phyloP scores from a whole-genome alignment of 2,888 invertebrate species.

The Meteorus cinctellus region DNA sequence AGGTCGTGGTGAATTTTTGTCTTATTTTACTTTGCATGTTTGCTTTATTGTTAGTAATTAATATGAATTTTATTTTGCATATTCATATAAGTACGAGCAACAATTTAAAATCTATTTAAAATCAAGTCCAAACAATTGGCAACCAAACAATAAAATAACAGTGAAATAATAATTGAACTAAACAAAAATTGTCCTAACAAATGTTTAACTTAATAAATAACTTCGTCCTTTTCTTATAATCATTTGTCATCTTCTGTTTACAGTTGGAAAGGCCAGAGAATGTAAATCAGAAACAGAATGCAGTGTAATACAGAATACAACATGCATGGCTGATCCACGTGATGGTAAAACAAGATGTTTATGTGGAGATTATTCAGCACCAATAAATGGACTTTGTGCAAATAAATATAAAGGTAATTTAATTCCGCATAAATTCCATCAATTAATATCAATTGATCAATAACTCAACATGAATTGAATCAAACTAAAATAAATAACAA shows the following conservation, averaged over 20 bases:
- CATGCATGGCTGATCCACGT: constrained; percentile 80
- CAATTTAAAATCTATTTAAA: no score
- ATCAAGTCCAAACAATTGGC: no score
- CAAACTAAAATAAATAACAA: neutral
- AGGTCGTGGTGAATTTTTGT: neutral
- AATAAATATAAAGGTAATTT: constrained; percentile 78
- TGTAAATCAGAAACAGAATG: constrained; percentile 80
- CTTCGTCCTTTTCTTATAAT: neutral
- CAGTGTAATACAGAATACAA: constrained; percentile 78
- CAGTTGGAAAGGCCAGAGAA: constrained; percentile 76
- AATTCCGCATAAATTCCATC: no score
- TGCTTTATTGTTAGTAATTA: no score
- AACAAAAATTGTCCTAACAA: no score
- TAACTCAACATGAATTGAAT: no score
- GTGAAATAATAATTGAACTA: no score
- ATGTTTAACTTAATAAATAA: no score
- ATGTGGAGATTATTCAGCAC: constrained; percentile 81
- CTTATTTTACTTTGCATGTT: neutral
- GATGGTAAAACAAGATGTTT: constrained; percentile 80
- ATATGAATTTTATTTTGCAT: no score
- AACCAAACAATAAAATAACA: no score
- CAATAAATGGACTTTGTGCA: constrained; percentile 80
- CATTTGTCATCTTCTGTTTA: neutral
- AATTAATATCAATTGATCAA: no score
- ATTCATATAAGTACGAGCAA: no score